Base-by-base conservation (phyloP, 1,140 invertebrate genomes). In the Physella acuta region DNA sequence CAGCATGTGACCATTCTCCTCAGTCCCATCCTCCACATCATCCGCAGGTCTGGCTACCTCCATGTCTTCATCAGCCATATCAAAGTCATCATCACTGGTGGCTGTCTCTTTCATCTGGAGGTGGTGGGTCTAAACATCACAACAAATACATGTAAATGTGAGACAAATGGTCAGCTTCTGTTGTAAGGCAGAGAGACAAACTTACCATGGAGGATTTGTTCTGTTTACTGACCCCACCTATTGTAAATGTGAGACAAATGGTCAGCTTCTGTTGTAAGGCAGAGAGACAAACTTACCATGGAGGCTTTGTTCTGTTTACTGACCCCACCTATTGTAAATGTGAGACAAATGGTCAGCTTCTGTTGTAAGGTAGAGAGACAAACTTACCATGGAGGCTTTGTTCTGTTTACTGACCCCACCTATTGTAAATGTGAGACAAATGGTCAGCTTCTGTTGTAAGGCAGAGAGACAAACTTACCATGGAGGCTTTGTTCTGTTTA, bases 401-500 rank as follows among this genome's bases (percentile, higher is more conserved):
- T 59, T 75, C 65, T 68, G 36, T 34, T 70, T 72, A 14, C 65
- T 70, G 37, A 60, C n/a, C 0, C 71, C 44, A 55, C n/a, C n/a
- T n/a, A n/a, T n/a, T n/a, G n/a, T n/a, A n/a, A n/a, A n/a, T n/a
- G n/a, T n/a, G n/a, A n/a, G n/a, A n/a, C n/a, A n/a, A n/a, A n/a
- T n/a, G n/a, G n/a, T n/a, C n/a, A n/a, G n/a, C n/a, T n/a, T n/a
- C n/a, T n/a, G n/a, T n/a, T n/a, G n/a, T n/a, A n/a, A n/a, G n/a
- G n/a, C n/a, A n/a, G n/a, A n/a, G n/a, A n/a, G n/a, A n/a, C n/a
- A n/a, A n/a, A n/a, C 28, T 33, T 14, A 28, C 4, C 26, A 16
- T 28, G n/a, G n/a, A 55, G 31, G 52, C 51, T 66, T 56, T 30
- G 37, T 59, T 75, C 65, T 68, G 36, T 34, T 70, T 72, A 14